Conservation (phyloP, 2,797 vertebrate genomes). For the Amphiprion clarkii region DNA sequence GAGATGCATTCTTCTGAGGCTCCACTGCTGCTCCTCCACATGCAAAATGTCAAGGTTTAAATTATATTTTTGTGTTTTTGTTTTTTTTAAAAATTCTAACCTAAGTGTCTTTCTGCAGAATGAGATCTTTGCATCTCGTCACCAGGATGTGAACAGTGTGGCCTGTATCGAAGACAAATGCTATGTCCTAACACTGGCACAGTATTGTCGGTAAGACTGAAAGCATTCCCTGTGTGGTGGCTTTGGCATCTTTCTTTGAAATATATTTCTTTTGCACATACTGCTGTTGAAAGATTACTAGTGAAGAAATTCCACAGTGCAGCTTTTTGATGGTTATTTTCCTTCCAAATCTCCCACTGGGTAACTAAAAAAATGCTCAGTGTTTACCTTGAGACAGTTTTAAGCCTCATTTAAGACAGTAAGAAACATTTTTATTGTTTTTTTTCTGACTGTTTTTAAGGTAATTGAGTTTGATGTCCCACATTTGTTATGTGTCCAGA, state of each 20-base stretch:
- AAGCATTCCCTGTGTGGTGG: background rate
- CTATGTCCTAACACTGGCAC: slow-evolving; percentile 98
- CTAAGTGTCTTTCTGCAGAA: slow-evolving; percentile 84
- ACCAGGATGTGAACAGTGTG: slow-evolving; percentile 99
- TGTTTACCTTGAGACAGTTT: slow-evolving; percentile 11
- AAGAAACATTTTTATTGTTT: background rate
- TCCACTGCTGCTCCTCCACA: too few species aligned
- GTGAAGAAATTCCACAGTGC: slow-evolving; percentile 1
- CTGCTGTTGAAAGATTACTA: slow-evolving; percentile 14
- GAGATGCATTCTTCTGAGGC: slow-evolving; percentile 5
- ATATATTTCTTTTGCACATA: background rate
- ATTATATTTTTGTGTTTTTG: background rate
- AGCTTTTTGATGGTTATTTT: slow-evolving; percentile 7
- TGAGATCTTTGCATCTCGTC: slow-evolving; percentile 98
- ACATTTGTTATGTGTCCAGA: slow-evolving; percentile 79
- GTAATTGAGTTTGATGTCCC: slow-evolving; percentile 2
- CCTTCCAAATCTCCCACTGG: background rate
- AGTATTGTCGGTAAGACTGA: slow-evolving; percentile 97
- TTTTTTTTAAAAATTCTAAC: slow-evolving; percentile 11
- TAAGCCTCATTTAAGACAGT: slow-evolving; percentile 16
- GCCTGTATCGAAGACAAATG: slow-evolving; percentile 99
- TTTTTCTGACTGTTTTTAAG: background rate
- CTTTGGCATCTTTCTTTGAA: background rate
- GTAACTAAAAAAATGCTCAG: background rate
- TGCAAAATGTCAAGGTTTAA: background rate